These are phyloP conservation scores for Thamnophis sirtalis DNA, from an alignment of 2,113 vertebrate species.

Conservation along the genomic window DNA sequence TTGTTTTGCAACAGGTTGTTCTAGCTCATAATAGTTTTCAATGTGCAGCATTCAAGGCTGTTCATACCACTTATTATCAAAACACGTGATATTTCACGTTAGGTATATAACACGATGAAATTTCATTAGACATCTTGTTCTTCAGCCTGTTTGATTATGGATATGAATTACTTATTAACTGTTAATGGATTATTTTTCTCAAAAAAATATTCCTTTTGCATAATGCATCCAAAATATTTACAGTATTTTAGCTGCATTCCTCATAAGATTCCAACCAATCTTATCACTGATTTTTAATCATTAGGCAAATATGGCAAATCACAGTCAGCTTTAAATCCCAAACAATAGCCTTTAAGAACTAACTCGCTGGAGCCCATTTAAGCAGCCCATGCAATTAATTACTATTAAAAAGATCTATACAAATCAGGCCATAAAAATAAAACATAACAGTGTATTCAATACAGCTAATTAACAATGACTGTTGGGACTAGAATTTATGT, in stretches of 20 bases:
- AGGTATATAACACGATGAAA: too few species aligned
- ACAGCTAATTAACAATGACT: not conserved
- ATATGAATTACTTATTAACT: not conserved
- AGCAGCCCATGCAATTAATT: not conserved
- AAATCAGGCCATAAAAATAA: not conserved
- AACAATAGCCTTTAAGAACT: not conserved
- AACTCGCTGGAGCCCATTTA: not conserved
- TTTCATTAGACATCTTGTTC: not conserved
- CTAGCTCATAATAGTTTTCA: not conserved
- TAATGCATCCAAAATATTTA: not conserved
- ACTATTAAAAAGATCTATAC: not conserved
- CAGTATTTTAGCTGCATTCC: not conserved
- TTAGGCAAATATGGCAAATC: not conserved
- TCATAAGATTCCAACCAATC: not conserved
- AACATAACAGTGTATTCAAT: not conserved
- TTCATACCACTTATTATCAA: not conserved
- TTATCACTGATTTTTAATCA: not conserved
- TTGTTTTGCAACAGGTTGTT: not conserved
- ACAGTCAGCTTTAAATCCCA: not conserved
- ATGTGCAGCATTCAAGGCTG: not conserved
- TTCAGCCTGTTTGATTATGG: not conserved
- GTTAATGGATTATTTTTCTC: not conserved
- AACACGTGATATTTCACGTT: not conserved
- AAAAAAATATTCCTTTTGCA: not conserved
- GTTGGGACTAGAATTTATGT: not conserved